phyloP scores from a whole-genome alignment of 2,797 vertebrate species.

The Cyprinodon diabolis region DNA sequence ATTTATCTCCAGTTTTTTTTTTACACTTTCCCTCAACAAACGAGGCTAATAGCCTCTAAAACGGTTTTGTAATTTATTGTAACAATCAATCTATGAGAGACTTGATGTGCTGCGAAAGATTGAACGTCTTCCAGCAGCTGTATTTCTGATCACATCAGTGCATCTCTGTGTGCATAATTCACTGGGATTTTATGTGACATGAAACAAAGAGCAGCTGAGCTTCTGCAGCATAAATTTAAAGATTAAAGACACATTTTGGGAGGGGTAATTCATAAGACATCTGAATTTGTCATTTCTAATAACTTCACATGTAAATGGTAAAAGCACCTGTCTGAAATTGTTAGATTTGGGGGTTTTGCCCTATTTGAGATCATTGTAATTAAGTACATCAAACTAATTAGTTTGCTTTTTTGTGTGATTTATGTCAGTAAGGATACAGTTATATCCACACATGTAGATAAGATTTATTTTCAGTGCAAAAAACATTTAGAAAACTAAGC shows the following conservation, averaged over 20 bases:
- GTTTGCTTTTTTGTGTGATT: neutral
- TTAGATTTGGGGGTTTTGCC: neutral
- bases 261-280: neutral
- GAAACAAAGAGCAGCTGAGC: conserved; percentile 27
- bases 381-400: neutral
- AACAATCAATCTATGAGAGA: neutral
- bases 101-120: neutral
- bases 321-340: neutral
- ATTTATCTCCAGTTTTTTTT: neutral
- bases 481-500: neutral
- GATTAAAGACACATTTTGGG: conserved; percentile 9
- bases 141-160: conserved; percentile 2
- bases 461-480: neutral
- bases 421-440: neutral
- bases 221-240: conserved; percentile 8
- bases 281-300: neutral
- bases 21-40: neutral
- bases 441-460: neutral
- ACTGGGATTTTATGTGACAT: conserved; percentile 14
- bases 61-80: neutral
- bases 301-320: neutral
- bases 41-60: neutral
- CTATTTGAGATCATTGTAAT: neutral
- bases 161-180: conserved; percentile 7
- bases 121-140: conserved; percentile 17